Evolutionary conservation across 2,113 vertebrate species (phyloP).

Genomic region (Atractosteus spatula): DNA sequence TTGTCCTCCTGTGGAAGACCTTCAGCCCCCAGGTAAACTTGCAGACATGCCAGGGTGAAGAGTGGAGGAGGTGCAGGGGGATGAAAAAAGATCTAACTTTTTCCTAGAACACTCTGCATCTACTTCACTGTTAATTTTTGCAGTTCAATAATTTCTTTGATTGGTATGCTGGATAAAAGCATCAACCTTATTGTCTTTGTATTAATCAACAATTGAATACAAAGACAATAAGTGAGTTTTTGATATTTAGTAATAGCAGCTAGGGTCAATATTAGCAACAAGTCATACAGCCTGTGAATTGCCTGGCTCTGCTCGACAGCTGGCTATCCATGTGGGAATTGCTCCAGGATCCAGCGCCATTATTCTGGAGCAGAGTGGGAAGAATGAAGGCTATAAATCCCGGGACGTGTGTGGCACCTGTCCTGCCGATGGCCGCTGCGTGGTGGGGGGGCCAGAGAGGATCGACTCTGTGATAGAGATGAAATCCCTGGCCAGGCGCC

Average conservation of each 20-base stretch:
- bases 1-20: conserved; percentile 71
- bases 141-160: neutral
- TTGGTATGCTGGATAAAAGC: neutral
- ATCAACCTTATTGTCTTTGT: too few relatives aligned
- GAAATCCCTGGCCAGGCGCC: conserved; percentile 58
- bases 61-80: too few relatives aligned
- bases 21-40: conserved; percentile 68
- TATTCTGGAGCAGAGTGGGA: conserved; percentile 76
- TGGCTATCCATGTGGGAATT: conserved; percentile 72
- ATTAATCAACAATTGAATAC: too few relatives aligned
- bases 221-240: too few relatives aligned
- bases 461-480: conserved; percentile 69
- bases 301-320: conserved; percentile 47
- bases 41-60: neutral
- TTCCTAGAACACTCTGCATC: too few relatives aligned
- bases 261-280: too few relatives aligned
- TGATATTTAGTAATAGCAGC: too few relatives aligned
- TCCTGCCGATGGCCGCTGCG: conserved; percentile 62
- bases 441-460: conserved; percentile 69
- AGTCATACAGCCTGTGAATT: too few relatives aligned
- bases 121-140: too few relatives aligned
- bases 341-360: conserved; percentile 57
- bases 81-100: too few relatives aligned
- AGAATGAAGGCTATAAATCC: conserved; percentile 72
- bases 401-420: conserved; percentile 65